Evolutionary conservation across 2,113 vertebrate genomes (phyloP).

Genomic region (Fulica atra): DNA sequence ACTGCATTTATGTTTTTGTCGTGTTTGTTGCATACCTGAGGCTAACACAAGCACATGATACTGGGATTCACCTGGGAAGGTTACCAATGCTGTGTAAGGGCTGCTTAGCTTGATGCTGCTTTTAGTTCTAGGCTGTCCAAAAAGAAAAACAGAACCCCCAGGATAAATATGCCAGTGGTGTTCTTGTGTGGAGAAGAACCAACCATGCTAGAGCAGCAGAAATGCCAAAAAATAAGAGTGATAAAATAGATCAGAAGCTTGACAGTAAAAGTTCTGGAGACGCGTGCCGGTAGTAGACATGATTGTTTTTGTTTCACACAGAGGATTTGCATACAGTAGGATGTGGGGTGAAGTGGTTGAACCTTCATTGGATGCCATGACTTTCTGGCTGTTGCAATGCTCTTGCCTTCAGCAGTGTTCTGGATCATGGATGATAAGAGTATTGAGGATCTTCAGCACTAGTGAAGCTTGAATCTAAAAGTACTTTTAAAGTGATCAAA

Average conservation of each 20-base stretch:
- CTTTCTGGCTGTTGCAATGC: background rate
- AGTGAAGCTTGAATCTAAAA: background rate
- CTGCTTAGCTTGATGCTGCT: background rate
- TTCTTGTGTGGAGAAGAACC: background rate
- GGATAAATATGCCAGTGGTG: background rate
- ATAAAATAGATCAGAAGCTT: background rate
- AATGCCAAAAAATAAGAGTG: background rate
- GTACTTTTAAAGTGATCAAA: background rate
- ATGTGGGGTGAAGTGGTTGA: background rate
- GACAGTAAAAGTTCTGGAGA: background rate
- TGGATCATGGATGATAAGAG: background rate
- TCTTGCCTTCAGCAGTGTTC: background rate
- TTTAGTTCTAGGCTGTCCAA: background rate
- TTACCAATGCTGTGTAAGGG: background rate
- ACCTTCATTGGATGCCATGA: background rate
- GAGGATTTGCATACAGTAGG: background rate
- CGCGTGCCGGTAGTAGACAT: fast-evolving
- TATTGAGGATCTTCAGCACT: background rate
- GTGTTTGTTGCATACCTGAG: background rate
- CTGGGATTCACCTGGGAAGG: background rate
- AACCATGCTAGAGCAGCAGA: background rate
- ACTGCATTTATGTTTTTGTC: fast-evolving
- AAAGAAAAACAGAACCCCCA: background rate
- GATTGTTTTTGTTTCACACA: fast-evolving
- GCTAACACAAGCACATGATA: background rate